phyloP scores from a whole-genome alignment of 2,113 vertebrate species.

The Hepsetus odoe region DNA sequence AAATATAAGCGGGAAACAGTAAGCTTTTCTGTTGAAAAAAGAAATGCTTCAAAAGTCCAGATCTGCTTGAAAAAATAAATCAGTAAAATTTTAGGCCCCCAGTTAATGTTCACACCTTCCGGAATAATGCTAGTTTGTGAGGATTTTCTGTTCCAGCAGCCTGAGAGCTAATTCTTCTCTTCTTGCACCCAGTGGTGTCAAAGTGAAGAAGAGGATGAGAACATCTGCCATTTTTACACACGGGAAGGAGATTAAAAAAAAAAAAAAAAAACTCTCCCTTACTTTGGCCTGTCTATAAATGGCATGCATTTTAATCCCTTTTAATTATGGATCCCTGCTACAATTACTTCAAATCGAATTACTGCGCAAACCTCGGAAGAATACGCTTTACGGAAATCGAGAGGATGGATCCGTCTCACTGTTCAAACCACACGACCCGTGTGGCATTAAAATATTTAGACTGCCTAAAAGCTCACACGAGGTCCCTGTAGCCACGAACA shows the following conservation, averaged over 20 bases:
- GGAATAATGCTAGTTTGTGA: too few relatives aligned
- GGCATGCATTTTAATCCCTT: constrained; percentile 77
- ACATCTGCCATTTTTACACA: background rate
- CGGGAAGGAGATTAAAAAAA: constrained; percentile 55
- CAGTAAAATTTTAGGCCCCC: too few relatives aligned
- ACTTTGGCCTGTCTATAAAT: constrained; percentile 74
- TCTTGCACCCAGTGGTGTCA: background rate
- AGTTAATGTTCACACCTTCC: too few relatives aligned
- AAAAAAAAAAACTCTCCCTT: constrained; percentile 60
- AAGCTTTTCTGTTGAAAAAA: background rate
- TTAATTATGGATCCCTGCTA: constrained; percentile 77
- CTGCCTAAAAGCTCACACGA: constrained; percentile 67
- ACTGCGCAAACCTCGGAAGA: constrained; percentile 80
- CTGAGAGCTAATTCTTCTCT: background rate
- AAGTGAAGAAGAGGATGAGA: background rate
- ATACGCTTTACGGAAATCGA: constrained; percentile 67
- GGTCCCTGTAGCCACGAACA: constrained; percentile 65
- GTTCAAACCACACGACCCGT: background rate
- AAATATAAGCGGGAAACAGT: background rate
- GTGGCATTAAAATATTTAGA: constrained; percentile 72
- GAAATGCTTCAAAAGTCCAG: background rate
- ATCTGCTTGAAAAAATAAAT: too few relatives aligned
- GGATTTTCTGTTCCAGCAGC: background rate
- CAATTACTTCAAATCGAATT: constrained; percentile 84
- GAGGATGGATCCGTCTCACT: constrained; percentile 51